These are phyloP conservation scores for Channallabes apus DNA, from an alignment of 2,797 vertebrate genomes.

Conservation along the genomic window DNA sequence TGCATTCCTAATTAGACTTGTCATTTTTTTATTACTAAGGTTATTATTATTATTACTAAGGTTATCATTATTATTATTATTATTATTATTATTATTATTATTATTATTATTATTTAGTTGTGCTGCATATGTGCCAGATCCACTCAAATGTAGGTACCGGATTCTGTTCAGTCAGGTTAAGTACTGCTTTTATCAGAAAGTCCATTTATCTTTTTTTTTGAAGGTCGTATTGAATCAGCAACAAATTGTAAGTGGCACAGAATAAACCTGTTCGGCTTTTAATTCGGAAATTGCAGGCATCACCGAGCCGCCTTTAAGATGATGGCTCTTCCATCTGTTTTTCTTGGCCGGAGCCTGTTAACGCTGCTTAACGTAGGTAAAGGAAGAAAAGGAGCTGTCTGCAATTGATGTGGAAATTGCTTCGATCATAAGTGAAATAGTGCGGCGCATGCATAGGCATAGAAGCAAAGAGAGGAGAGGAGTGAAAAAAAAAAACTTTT, in stretches of 20 bases:
- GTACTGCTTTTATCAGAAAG: conserved; percentile 33
- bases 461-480: not conserved
- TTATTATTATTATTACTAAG: too few species aligned
- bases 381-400: conserved; percentile 49
- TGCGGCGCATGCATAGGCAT: too few species aligned
- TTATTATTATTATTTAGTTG: not conserved
- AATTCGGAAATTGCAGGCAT: conserved; percentile 49
- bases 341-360: conserved; percentile 39
- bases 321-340: conserved; percentile 42
- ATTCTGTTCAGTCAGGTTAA: not conserved
- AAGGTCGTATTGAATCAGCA: conserved; percentile 45
- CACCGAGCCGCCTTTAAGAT: conserved; percentile 31
- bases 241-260: conserved; percentile 41
- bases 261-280: conserved; percentile 51
- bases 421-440: conserved; percentile 47
- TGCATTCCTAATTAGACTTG: not conserved
- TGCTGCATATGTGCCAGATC: not conserved
- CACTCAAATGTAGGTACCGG: not conserved
- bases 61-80: too few species aligned
- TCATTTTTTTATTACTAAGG: not conserved
- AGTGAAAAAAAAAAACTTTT: conserved; percentile 23
- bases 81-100: not conserved
- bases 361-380: conserved; percentile 34
- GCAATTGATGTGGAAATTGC: conserved; percentile 51
- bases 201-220: conserved; percentile 47